Percentiles rank a stretch among this genome's conserved stretches.
phyloP scores from a whole-genome alignment of 37 sponge, comb jelly and placozoan genomes.

The Agelas oroides region DNA sequence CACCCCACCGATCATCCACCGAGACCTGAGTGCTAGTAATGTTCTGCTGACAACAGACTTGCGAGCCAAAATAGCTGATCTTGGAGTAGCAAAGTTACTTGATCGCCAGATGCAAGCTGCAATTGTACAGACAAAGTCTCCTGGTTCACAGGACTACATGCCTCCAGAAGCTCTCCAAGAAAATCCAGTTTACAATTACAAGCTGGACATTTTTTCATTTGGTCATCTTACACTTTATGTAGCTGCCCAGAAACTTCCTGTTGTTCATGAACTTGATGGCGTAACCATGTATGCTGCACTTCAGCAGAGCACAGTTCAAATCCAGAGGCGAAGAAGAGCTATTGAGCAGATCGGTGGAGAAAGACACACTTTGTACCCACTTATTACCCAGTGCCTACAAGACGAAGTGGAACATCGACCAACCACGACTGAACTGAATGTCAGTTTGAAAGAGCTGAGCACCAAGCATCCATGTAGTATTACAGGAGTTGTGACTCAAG shows the following conservation, averaged over 20 bases:
- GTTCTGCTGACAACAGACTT: slow-evolving; percentile 1
- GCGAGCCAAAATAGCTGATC: slow-evolving; percentile 35
- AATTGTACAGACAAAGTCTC: neutral
- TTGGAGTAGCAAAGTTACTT: slow-evolving; percentile 19
- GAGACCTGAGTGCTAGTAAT: slow-evolving; percentile 13
- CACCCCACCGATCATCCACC: slow-evolving; percentile 23
- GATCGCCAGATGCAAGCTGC: no score
- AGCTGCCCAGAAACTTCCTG: neutral
- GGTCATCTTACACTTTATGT: neutral
- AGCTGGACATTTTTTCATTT: slow-evolving; percentile 3
- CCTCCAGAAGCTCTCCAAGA: neutral
- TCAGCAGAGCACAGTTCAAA: no score
- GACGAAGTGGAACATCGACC: slow-evolving; percentile 7
- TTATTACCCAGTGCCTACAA: neutral
- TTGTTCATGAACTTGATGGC: neutral
- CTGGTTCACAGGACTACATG: neutral
- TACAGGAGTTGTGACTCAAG: neutral
- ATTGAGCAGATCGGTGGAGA: neutral
- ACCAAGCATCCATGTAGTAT: neutral
- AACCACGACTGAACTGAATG: neutral
- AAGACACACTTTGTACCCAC: neutral
- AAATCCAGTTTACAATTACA: neutral
- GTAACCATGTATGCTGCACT: no score
- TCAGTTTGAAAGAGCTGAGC: neutral
- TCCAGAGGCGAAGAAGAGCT: neutral